Base-by-base conservation (phyloP, 2,113 vertebrate genomes). In the Plecotus auritus region DNA sequence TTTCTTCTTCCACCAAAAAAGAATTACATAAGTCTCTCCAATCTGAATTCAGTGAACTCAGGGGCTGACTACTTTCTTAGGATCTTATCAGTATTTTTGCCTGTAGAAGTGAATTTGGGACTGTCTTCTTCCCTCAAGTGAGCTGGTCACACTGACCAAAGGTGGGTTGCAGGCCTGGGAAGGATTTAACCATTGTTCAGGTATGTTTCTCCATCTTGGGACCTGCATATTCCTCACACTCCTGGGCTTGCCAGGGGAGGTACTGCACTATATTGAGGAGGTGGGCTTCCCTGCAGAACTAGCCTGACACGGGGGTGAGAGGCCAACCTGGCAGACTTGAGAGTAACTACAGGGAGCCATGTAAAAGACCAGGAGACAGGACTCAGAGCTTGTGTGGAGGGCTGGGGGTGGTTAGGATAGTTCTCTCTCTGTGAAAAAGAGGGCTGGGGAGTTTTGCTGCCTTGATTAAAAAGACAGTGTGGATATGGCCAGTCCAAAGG, bases 1-100 rank as follows among this genome's bases (percentile, higher is more conserved):
- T 80, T 89, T 95, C 56, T 96, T 76, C 28, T 96, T 84, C 73
- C 40, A 92, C 61, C 42, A 40, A 73, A 49, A 85, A 78, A 51
- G 45, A 61, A 90, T 80, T 86, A 45, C 37, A 32, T 47, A 74
- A 28, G 20, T 90, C 93, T 96, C 30, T 37, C 35, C 73, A 51
- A 78, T 88, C 37, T 93, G 61, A 80, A 69, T 35, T 80, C 70
- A 69, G 18, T 35, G 81, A 96, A 18, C 35, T 87, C 26, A 83
- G 77, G 67, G 69, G 22, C 40, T 20, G n/a, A 42, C 17, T 61
- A 59, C 64, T 49, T 69, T 92, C 45, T 88, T 72, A 78, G 54
- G 59, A 69, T 64, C 64, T 8, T 77, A 1, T 56, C 64, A 61
- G 12, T 70, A 32, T 49, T 90, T 93, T 67, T 74, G 66, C 9